Evolutionary conservation across 2,113 vertebrate species (phyloP), one percentile per base, ranked within the genome.

Genomic region (Halichoeres trimaculatus): DNA sequence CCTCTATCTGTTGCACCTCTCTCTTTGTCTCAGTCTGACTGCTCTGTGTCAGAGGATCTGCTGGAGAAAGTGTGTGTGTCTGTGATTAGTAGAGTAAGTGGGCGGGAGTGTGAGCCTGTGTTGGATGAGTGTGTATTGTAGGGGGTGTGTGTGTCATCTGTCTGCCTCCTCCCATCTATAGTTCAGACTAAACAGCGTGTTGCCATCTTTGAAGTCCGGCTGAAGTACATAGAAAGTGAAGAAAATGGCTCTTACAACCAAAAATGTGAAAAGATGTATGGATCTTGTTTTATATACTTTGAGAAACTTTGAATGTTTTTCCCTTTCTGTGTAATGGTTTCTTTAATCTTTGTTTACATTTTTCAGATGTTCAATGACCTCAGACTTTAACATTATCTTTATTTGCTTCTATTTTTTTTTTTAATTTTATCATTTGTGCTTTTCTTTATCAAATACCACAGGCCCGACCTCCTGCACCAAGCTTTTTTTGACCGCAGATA

Each of bases 71-170:
- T 80, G 80, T 69, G 80, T 69, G 80, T 76, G 83, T 85, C 67
- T 89, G 84, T 87, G 89, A 92, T 90, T 89, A 88, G 72, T 67
- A 78, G 84, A 81, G 60, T 30, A 76, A 87, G 87, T 90, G 87
- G 89, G 91, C 77, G 86, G 87, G 90, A 81, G 66, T 75, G 83
- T 78, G 78, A 65, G 69, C 78, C 19, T 74, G 80, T 84, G 75
- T 74, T 76, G 52, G 76, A 61, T 69, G 64, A 12, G 81, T 74
- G 81, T 76, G 59, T 79, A 74, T 57, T 57, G 56, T 48, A 69
- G 19, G 75, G 40, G 71, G 76, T 67, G 62, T 66, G 61, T 72
- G 58, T 61, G 52, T 47, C 43, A 59, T 63, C 22, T 54, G 55
- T 76, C 7, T 66, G 73, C 80, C 76, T 85, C 89, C 88, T 81